Conservation (phyloP, 1,140 invertebrate species). For the Leptestheria dahalacensis region DNA sequence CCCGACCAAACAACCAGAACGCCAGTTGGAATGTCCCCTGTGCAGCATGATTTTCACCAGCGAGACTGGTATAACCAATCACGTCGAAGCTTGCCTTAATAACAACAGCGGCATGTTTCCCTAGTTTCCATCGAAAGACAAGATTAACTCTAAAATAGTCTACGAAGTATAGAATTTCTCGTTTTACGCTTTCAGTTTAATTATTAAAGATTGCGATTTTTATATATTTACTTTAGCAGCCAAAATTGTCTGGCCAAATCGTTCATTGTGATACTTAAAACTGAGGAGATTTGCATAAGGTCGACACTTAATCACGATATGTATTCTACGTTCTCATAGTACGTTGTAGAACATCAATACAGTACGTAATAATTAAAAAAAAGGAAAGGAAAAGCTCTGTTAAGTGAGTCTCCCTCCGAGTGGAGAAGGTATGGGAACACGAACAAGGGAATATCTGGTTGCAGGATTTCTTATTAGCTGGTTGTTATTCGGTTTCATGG, state of each 20-base stretch:
- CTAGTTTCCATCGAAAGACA: no score
- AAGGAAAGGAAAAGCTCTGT: not conserved
- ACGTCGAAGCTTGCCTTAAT: not conserved
- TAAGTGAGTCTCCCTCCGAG: not conserved
- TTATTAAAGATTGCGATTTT: no score
- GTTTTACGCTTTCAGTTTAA: no score
- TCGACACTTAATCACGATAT: no score
- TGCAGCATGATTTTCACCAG: not conserved
- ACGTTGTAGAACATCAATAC: not conserved
- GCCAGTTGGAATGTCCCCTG: not conserved
- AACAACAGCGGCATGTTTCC: not conserved
- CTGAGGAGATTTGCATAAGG: no score
- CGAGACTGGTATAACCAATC: not conserved
- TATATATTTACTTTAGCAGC: no score
- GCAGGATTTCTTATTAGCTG: not conserved
- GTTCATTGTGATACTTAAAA: no score
- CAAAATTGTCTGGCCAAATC: no score
- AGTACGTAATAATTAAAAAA: not conserved
- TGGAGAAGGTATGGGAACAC: no score
- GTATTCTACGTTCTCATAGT: no score
- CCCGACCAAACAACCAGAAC: not conserved
- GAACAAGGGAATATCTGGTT: not conserved
- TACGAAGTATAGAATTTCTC: no score
- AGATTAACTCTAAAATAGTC: no score
- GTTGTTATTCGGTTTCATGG: not conserved